Evolutionary conservation across 2,888 invertebrate species (phyloP), one percentile per base, ranked within the genome.

Genomic region (Bruchidius siliquastri): DNA sequence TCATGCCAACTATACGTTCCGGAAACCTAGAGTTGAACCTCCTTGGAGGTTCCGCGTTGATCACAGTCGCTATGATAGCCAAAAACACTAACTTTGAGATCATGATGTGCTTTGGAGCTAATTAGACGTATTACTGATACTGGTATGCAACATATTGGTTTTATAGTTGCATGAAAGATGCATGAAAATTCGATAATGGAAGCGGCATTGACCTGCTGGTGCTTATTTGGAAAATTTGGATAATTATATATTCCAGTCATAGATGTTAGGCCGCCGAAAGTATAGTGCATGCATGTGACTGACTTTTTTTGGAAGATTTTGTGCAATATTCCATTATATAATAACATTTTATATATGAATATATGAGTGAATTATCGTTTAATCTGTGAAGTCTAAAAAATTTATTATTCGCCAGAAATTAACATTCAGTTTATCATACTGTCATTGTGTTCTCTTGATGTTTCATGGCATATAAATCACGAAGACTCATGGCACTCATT

Each of bases 21-120:
- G 70, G 72, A 22, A 72, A 72, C 32, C 67, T 69, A 10, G 75
- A 68, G 26, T 75, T 74, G 20, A 32, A 71, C n/a, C 70, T 73
- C 22, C 68, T 72, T 6, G 72, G 72, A 67, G 73, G 68, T 26
- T 74, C 73, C 8, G 49, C 49, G 18, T 8, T 49, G 13, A 49
- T 49, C 49, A 18, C 10, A 13, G 49, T 18, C 49, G 18, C 49
- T 13, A 49, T 8, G 49, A 49, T 13, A 49, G 49, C 49, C 13
- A 49, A 49, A 49, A 49, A 8, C 18, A 18, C 49, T 49, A 49
- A 13, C 18, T 49, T 49, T 49, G 49, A 49, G 49, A 49, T 49
- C 49, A 49, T 49, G 18, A 49, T 49, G 49, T 49, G 18, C 13
- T 8, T 13, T 49, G 49, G 13, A 18, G 49, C 0, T 49, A 49